Evolutionary conservation across 2,113 vertebrate species (phyloP).

Genomic region (Eubucco bourcierii): DNA sequence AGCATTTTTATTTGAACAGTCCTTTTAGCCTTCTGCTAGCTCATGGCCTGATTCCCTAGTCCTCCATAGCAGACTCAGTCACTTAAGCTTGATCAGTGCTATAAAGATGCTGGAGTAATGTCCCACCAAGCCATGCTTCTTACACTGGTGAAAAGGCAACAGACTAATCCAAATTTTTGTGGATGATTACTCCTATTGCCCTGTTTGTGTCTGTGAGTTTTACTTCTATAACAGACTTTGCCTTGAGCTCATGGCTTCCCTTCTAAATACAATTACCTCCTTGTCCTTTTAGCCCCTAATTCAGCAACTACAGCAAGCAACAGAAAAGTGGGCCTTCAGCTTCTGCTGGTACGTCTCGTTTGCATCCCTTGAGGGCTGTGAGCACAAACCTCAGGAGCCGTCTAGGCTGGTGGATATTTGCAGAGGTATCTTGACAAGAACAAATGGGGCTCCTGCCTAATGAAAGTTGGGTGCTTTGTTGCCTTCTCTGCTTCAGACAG

Average conservation of each 20-base stretch:
- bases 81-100: background rate
- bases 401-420: background rate
- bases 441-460: background rate
- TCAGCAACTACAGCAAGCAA: background rate
- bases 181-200: background rate
- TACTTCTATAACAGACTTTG: background rate
- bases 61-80: background rate
- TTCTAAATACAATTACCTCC: background rate
- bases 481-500: background rate
- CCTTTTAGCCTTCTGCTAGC: constrained; percentile 29
- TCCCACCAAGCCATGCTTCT: background rate
- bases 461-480: background rate
- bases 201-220: background rate
- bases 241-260: background rate
- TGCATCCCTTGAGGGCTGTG: background rate
- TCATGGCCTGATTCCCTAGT: background rate
- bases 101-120: background rate
- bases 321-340: background rate
- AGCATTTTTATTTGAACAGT: constrained; percentile 3
- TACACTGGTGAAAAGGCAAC: background rate
- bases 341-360: background rate
- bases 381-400: background rate
- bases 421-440: background rate
- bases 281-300: background rate
- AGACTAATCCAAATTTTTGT: background rate